Evolutionary conservation across 2,113 vertebrate genomes (phyloP).

Genomic region (Syrmaticus mikado): DNA sequence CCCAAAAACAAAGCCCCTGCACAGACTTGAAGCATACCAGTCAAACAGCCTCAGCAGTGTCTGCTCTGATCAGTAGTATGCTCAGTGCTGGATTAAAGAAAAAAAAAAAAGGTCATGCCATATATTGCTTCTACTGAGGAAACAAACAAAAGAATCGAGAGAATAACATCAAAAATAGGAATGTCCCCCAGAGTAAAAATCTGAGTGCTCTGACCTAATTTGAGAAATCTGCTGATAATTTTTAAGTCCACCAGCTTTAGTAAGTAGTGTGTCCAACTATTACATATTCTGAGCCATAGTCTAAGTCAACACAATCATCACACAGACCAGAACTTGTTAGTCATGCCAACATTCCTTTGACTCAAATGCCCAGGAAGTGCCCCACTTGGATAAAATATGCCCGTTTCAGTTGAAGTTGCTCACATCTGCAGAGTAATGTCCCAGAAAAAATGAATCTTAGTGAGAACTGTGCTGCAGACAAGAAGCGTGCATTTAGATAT

Average conservation of each 20-base stretch:
- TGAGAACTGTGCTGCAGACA: slow-evolving; percentile 46
- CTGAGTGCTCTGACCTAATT: slow-evolving; percentile 47
- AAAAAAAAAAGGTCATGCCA: neutral
- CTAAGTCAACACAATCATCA: slow-evolving; percentile 51
- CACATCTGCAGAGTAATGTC: slow-evolving; percentile 50
- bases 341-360: slow-evolving; percentile 31
- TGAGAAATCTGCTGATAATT: neutral
- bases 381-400: slow-evolving; percentile 40
- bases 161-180: neutral
- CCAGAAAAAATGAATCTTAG: slow-evolving; percentile 44
- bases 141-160: neutral
- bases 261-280: neutral
- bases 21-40: neutral
- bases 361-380: slow-evolving; percentile 59
- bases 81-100: neutral
- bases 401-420: slow-evolving; percentile 52
- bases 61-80: neutral
- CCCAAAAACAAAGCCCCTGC: accelerated
- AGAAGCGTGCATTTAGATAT: slow-evolving; percentile 47
- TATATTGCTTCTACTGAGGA: neutral
- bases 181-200: neutral
- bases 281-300: slow-evolving; percentile 55
- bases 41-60: neutral
- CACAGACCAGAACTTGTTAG: slow-evolving; percentile 52
- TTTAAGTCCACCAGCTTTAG: slow-evolving; percentile 38